phyloP scores from a whole-genome alignment of 2,888 invertebrate genomes.

The Cerastis leucographa region DNA sequence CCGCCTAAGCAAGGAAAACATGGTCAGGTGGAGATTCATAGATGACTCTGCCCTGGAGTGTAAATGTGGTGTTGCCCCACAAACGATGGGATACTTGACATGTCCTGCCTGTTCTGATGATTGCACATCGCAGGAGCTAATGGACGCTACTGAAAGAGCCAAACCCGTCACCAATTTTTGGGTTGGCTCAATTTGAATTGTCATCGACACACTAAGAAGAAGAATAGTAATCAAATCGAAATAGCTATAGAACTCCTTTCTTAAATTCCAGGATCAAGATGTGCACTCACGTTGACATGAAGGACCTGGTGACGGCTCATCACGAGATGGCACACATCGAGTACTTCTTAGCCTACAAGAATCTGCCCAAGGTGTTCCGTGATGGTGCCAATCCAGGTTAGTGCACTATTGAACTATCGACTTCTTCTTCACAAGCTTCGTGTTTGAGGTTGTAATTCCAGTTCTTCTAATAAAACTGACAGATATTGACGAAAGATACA shows the following conservation, averaged over 20 bases:
- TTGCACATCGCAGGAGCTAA: no score
- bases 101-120: no score
- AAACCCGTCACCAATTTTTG: no score
- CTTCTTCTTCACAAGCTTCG: neutral
- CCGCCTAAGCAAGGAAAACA: no score
- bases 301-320: slow-evolving; percentile 96
- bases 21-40: no score
- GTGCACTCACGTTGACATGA: slow-evolving; percentile 96
- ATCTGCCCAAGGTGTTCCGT: slow-evolving; percentile 96
- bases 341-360: slow-evolving; percentile 96
- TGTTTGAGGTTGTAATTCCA: neutral
- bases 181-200: no score
- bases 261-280: slow-evolving; percentile 94
- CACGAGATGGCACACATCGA: slow-evolving; percentile 98
- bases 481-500: neutral
- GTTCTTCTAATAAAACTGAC: neutral
- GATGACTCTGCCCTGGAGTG: no score
- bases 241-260: neutral
- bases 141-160: no score
- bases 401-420: slow-evolving; percentile 48
- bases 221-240: no score
- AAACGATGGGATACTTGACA: no score
- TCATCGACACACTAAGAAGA: no score
- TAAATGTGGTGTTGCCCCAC: no score
- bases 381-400: slow-evolving; percentile 98